phyloP scores from a whole-genome alignment of 2,797 vertebrate genomes.

The Helostoma temminkii region DNA sequence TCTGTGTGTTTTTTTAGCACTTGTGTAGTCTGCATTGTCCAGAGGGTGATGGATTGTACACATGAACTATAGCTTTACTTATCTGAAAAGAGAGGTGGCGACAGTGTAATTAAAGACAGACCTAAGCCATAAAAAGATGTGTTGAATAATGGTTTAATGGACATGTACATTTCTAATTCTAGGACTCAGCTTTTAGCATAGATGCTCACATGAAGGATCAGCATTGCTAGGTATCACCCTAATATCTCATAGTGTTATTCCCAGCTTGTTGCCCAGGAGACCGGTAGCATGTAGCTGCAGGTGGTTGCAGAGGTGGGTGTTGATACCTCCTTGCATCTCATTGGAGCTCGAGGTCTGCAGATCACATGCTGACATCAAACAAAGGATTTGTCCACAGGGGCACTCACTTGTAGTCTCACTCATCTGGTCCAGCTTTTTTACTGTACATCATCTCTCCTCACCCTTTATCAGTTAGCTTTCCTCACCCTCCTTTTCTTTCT shows the following conservation, averaged over 20 bases:
- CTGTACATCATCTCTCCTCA: slow-evolving; percentile 1
- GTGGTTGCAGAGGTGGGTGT: slow-evolving; percentile 67
- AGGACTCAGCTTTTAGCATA: slow-evolving; percentile 25
- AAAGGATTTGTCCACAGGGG: slow-evolving; percentile 35
- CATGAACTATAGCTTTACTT: slow-evolving; percentile 3
- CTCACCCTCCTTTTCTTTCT: slow-evolving; percentile 27
- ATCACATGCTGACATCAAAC: slow-evolving; percentile 63
- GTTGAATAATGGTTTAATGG: background rate
- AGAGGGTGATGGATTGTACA: slow-evolving; percentile 1
- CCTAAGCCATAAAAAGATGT: slow-evolving; percentile 1
- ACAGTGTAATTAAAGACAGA: background rate
- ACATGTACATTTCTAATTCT: background rate
- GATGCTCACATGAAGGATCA: slow-evolving; percentile 18
- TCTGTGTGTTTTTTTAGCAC: background rate
- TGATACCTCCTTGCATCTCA: slow-evolving; percentile 54
- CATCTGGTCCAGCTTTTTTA: background rate
- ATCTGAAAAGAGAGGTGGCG: slow-evolving; percentile 2
- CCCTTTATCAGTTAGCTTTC: slow-evolving; percentile 33
- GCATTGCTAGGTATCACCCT: slow-evolving; percentile 55
- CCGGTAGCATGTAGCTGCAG: slow-evolving; percentile 67
- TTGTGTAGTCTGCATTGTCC: background rate
- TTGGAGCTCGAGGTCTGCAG: slow-evolving; percentile 59
- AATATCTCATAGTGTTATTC: slow-evolving; percentile 63
- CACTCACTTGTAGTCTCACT: slow-evolving; percentile 20
- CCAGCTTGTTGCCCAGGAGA: slow-evolving; percentile 76